These are phyloP conservation scores for Augochlorella aurata DNA, from an alignment of 2,888 invertebrate species.

Conservation along the genomic window DNA sequence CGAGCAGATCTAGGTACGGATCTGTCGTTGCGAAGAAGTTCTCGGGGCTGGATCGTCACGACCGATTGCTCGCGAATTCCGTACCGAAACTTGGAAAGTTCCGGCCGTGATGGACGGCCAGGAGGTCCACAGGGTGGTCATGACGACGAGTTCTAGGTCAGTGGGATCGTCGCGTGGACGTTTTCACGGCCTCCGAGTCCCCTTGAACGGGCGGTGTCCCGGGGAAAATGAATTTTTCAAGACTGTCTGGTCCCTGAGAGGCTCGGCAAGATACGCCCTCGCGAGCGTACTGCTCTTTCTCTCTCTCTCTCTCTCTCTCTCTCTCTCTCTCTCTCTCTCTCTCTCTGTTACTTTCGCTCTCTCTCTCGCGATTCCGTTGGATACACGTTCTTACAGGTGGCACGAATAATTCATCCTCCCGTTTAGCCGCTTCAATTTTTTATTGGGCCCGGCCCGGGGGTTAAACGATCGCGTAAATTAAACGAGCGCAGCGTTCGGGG, in stretches of 20 bases:
- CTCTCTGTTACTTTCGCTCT: too few relatives aligned
- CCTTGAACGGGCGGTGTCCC: not conserved
- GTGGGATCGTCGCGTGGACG: conserved; percentile 30
- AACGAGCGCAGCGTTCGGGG: conserved; percentile 22
- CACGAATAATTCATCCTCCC: conserved; percentile 23
- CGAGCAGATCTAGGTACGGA: conserved; percentile 21
- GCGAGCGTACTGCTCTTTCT: not conserved
- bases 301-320: not conserved
- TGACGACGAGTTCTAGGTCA: conserved; percentile 55
- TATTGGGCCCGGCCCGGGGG: conserved; percentile 3
- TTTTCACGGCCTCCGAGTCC: conserved; percentile 33
- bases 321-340: not conserved
- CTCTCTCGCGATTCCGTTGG: not conserved
- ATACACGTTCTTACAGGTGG: conserved; percentile 47
- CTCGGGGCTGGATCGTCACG: conserved; percentile 38
- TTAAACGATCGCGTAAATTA: conserved; percentile 46
- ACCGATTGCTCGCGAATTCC: conserved; percentile 47
- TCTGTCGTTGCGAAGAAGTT: conserved; percentile 44
- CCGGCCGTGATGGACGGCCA: conserved; percentile 46
- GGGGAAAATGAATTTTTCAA: conserved; percentile 61
- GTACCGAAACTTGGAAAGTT: conserved; percentile 51
- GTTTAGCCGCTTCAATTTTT: conserved; percentile 37
- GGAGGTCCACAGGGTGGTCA: not conserved
- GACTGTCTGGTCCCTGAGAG: not conserved
- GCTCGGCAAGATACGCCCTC: not conserved